These are phyloP conservation scores for Pachliopta kotzebuea DNA, from an alignment of 2,888 invertebrate genomes.

Conservation along the genomic window DNA sequence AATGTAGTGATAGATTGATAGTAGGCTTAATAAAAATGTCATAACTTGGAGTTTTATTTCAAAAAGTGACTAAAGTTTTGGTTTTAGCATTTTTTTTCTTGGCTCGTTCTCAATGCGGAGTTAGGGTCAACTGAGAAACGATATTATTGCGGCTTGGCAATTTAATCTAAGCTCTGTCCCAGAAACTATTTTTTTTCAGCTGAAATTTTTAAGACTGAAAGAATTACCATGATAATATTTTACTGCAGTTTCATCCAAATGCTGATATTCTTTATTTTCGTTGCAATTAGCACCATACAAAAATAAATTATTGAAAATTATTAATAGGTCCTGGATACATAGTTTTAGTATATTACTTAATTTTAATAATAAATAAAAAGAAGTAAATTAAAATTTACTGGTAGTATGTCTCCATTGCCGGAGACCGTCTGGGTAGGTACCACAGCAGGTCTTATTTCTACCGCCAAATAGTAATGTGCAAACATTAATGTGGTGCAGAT, in stretches of 20 bases:
- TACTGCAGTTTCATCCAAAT: constrained; percentile 5
- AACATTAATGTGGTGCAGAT: too few species aligned
- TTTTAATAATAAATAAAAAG: too few species aligned
- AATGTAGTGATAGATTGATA: neutral
- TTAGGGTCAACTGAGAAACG: constrained; percentile 19
- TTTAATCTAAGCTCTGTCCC: constrained; percentile 18
- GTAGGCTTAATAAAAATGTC: constrained; percentile 10
- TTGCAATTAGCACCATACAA: neutral
- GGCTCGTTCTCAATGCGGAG: constrained; percentile 19
- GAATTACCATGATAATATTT: constrained; percentile 1
- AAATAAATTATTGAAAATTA: too few species aligned
- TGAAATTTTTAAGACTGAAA: neutral
- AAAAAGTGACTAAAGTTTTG: constrained; percentile 12
- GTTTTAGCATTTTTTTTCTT: constrained; percentile 16
- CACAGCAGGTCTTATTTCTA: too few species aligned
- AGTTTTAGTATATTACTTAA: too few species aligned
- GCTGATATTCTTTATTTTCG: neutral
- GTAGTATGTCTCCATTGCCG: too few species aligned
- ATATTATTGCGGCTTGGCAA: constrained; percentile 19
- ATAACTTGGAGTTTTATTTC: constrained; percentile 13
- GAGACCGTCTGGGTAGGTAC: too few species aligned
- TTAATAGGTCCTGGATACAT: too few species aligned
- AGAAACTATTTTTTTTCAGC: constrained; percentile 15
- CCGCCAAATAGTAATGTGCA: too few species aligned
- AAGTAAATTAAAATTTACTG: too few species aligned